Evolutionary conservation across 2,113 vertebrate genomes (phyloP), one percentile per base, ranked within the genome.

Genomic region (Alethe castanea): DNA sequence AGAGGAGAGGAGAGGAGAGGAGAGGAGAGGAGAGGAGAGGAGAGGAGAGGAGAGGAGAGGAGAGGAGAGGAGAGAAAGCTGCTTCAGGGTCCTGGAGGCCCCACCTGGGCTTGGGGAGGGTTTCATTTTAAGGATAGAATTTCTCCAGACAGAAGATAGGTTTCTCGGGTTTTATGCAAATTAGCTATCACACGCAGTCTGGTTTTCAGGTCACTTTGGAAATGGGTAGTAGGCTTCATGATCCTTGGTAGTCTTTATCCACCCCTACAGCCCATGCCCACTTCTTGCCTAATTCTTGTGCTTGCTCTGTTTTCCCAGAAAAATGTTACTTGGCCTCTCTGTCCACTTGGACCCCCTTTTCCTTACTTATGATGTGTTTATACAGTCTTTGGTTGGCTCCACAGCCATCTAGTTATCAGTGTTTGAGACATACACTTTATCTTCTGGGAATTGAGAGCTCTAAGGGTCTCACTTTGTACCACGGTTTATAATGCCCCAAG

Each of bases 361-460:
- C 35, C 8, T 40, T 48, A 56, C 11, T 17, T 29, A 11, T 1
- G 4, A 29, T 0, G 0, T 40, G 9, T 24, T 56, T 35, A 48
- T 42, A 40, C 12, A 40, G 23, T 57, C 31, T 44, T 35, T 35
- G 31, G 16, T 20, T 42, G 36, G 29, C 36, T 60, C 19, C 45
- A 42, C 15, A 60, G 56, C 14, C 45, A 52, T 36, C 11, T 28
- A 31, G 11, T 36, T 60, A 26, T 33, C 44, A 36, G 9, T 26
- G 36, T 36, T 52, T 12, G 11, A 60, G 33, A 19, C 8, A 44
- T 9, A 44, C 17, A 33, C 18, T 26, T 60, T 36, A 5, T 36
- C 20, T 36, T 36, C 38, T 52, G 33, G 44, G 45, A 52, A 28
- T 0, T 31, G 45, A 67, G 45, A 59, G 11, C 26, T 60, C 53